Conservation (phyloP, 2,113 vertebrate species). For the Cyrtonyx montezumae region DNA sequence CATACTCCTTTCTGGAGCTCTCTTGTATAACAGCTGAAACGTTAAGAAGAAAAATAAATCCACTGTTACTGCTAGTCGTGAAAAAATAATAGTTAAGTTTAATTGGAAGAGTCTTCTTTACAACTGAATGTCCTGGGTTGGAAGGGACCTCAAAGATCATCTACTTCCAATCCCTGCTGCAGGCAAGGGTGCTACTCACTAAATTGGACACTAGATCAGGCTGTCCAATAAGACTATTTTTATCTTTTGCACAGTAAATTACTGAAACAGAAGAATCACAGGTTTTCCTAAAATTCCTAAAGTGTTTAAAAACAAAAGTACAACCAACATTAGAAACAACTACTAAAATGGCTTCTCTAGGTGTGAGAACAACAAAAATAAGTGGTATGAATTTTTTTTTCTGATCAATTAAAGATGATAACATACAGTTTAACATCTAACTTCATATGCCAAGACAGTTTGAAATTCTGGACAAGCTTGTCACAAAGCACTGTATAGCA, state of each 20-base stretch:
- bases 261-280: not conserved
- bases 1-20: constrained; percentile 3
- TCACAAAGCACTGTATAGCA: not conserved
- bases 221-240: not conserved
- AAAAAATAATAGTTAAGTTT: not conserved
- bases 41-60: not conserved
- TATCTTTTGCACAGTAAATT: not conserved
- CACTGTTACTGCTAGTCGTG: not conserved
- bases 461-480: not conserved
- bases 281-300: not conserved
- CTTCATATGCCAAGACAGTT: not conserved
- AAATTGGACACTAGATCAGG: too few species aligned
- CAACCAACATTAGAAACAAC: not conserved
- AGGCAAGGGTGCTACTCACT: too few species aligned
- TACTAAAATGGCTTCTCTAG: not conserved
- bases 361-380: not conserved
- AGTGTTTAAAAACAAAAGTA: not conserved
- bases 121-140: not conserved
- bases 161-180: too few species aligned
- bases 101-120: not conserved
- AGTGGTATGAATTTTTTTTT: not conserved
- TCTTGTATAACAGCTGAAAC: constrained; percentile 76
- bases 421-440: not conserved
- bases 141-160: too few species aligned
- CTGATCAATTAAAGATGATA: not conserved